A percentile compares a stretch with the other conserved stretches of the same genome.
Conservation (phyloP, 2,888 invertebrate genomes). For the Dyspetes luteomarginatus region DNA sequence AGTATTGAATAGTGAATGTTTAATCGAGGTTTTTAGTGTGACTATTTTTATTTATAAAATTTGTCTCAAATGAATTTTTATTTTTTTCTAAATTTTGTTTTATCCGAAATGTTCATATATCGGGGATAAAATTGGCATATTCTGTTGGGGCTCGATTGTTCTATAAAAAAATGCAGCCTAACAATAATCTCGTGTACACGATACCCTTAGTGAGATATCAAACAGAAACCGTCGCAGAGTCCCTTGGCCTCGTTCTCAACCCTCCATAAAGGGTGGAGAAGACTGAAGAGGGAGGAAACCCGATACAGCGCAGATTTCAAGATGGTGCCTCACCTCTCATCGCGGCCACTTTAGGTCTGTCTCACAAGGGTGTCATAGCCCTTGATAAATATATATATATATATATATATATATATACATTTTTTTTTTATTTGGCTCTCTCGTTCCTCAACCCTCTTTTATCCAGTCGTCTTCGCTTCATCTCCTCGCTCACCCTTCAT, state of each 20-base stretch:
- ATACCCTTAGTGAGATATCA: constrained; percentile 30
- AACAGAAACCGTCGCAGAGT: constrained; percentile 24
- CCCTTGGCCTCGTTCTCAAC: constrained; percentile 39
- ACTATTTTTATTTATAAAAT: too few species aligned
- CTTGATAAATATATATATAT: neutral
- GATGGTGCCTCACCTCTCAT: constrained; percentile 58
- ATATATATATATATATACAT: neutral
- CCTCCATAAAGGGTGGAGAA: constrained; percentile 8
- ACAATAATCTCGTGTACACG: neutral
- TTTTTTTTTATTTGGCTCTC: constrained; percentile 25
- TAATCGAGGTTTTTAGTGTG: too few species aligned
- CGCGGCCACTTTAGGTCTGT: constrained; percentile 49
- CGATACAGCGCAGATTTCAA: constrained; percentile 63
- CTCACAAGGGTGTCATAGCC: constrained; percentile 15
- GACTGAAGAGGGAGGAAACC: constrained; percentile 35
- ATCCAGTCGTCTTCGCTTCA: constrained; percentile 19
- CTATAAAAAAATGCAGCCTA: too few species aligned
- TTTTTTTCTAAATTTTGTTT: too few species aligned
- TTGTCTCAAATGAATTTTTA: too few species aligned
- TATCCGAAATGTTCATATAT: too few species aligned
- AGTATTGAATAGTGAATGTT: too few species aligned
- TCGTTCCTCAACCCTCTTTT: constrained; percentile 34
- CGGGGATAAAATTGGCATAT: too few species aligned
- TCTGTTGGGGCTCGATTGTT: too few species aligned
- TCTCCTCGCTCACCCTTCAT: constrained; percentile 32